These are phyloP conservation scores for Drosophila takahashii DNA, from an alignment of 1,140 invertebrate genomes.

Conservation along the genomic window DNA sequence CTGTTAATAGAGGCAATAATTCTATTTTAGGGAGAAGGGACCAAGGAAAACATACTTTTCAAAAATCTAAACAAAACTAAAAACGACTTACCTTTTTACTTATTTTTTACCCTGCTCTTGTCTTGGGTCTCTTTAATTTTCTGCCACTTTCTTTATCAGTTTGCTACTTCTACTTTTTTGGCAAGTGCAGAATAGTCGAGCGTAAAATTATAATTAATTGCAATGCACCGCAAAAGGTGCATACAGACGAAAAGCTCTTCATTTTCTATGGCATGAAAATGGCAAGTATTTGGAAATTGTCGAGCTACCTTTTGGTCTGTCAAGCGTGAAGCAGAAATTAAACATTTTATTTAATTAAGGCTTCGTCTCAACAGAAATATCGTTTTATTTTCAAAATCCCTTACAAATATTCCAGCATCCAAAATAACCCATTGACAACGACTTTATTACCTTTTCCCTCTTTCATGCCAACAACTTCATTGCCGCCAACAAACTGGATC, in stretches of 20 bases:
- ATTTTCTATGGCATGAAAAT: conserved; percentile 13
- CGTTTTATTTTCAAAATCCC: background rate
- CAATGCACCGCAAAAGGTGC: conserved; percentile 37
- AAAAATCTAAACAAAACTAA: too few species aligned
- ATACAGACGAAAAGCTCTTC: conserved; percentile 33
- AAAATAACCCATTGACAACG: conserved; percentile 13
- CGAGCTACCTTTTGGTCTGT: conserved; percentile 3
- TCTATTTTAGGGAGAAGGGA: conserved; percentile 18
- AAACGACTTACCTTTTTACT: too few species aligned
- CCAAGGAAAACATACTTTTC: background rate
- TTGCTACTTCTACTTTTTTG: conserved; percentile 21
- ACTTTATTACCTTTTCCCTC: conserved; percentile 5
- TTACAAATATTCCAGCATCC: background rate
- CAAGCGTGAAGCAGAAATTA: background rate
- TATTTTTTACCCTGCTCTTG: too few species aligned
- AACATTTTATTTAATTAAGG: conserved; percentile 9
- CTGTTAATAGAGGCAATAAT: conserved; percentile 26
- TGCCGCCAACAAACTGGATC: conserved; percentile 26
- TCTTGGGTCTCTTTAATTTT: background rate
- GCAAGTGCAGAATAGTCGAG: conserved; percentile 66
- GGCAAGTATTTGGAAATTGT: conserved; percentile 16
- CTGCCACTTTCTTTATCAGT: conserved; percentile 7
- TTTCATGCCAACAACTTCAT: conserved; percentile 41
- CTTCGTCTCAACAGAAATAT: background rate
- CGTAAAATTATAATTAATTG: conserved; percentile 81